phyloP scores from a whole-genome alignment of 2,113 vertebrate species.

The Physeter macrocephalus region DNA sequence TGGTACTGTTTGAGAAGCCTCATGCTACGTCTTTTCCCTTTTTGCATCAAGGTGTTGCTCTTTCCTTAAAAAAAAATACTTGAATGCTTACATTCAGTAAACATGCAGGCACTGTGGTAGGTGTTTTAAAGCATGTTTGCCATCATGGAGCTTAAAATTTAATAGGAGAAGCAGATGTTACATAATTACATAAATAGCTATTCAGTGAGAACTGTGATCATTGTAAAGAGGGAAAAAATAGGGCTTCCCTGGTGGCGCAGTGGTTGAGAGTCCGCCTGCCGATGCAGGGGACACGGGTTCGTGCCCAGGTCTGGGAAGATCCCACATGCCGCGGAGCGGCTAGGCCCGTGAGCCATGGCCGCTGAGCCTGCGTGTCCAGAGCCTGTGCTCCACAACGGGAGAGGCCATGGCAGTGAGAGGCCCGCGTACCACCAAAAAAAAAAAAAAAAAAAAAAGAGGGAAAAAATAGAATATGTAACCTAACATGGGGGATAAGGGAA shows the following conservation, averaged over 20 bases:
- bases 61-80: background rate
- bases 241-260: too few species aligned
- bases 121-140: constrained; percentile 2
- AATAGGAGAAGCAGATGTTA: background rate
- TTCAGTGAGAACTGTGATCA: background rate
- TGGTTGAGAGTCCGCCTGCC: too few species aligned
- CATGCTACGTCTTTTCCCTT: background rate
- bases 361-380: too few species aligned
- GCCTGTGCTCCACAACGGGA: too few species aligned
- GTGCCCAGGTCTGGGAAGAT: too few species aligned
- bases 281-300: too few species aligned
- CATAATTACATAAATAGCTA: background rate
- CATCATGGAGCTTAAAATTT: background rate
- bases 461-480: background rate
- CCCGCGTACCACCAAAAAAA: too few species aligned
- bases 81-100: background rate
- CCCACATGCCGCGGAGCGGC: too few species aligned
- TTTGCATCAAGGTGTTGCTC: background rate
- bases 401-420: too few species aligned
- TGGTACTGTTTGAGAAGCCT: background rate
- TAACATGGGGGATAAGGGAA: background rate
- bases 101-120: background rate
- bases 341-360: too few species aligned
- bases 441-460: too few species aligned
- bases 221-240: background rate